phyloP scores from a whole-genome alignment of 2,113 vertebrate genomes.

The Laticauda colubrina region DNA sequence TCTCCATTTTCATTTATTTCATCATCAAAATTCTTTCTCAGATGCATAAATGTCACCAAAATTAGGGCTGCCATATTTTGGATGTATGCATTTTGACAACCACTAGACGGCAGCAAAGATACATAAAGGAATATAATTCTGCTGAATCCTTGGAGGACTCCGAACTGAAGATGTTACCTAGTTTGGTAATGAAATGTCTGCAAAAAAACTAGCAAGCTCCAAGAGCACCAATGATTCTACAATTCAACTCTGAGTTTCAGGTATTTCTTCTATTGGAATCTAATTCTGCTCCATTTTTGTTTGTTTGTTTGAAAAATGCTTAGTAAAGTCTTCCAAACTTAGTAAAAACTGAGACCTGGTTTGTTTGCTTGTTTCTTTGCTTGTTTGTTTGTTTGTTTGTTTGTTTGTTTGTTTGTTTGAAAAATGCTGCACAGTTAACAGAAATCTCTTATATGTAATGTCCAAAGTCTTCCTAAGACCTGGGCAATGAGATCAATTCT shows the following conservation, averaged over 20 bases:
- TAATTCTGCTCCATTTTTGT: not conserved
- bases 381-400: not conserved
- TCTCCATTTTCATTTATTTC: not conserved
- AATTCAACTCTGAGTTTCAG: not conserved
- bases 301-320: not conserved
- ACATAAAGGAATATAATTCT: not conserved
- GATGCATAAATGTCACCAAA: not conserved
- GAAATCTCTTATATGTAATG: not conserved
- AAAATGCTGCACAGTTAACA: not conserved
- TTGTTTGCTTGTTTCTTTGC: not conserved
- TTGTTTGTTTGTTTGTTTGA: not conserved
- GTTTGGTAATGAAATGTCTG: not conserved
- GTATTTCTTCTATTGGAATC: not conserved
- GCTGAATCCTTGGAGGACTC: not conserved
- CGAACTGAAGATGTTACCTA: not conserved
- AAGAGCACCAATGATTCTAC: not conserved
- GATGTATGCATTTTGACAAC: not conserved
- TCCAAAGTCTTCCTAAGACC: constrained; percentile 1
- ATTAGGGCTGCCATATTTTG: not conserved
- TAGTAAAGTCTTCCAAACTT: not conserved
- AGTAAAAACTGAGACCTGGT: not conserved
- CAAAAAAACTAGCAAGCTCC: not conserved
- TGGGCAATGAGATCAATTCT: constrained; percentile 4
- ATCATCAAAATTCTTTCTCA: not conserved
- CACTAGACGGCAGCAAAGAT: not conserved